Evolutionary conservation across 2,888 invertebrate genomes (phyloP), one percentile per base, ranked within the genome.

Genomic region (Mamestra brassicae): DNA sequence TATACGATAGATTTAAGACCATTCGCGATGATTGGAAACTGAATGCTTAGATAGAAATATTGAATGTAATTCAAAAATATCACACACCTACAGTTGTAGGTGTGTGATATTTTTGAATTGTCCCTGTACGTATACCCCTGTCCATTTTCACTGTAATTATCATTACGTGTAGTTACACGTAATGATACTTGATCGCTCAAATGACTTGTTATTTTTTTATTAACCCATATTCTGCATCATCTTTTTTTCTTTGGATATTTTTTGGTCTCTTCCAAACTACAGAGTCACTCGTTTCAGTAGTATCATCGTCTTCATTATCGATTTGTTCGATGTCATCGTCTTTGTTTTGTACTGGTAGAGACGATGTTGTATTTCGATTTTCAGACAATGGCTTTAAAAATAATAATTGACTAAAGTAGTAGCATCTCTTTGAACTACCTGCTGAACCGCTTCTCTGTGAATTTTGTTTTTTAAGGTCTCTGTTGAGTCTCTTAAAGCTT

Each of bases 21-120:
- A 85, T 85, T 76, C 78, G 74, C 71, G 79, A 76, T 83, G 83
- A 83, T 81, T 81, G 67, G 81, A 83, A 83, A 83, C 77, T 83
- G 77, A 84, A 84, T 79, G 78, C 78, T 83, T 80, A 83, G 72
- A 84, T 84, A 84, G 74, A 83, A 79, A 83, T 84, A n/a, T n/a
- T n/a, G n/a, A n/a, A n/a, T n/a, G n/a, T n/a, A n/a, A n/a, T n/a
- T n/a, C n/a, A n/a, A n/a, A n/a, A n/a, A n/a, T n/a, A n/a, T n/a
- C n/a, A n/a, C n/a, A n/a, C n/a, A n/a, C n/a, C n/a, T n/a, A n/a
- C n/a, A n/a, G n/a, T n/a, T n/a, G n/a, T n/a, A n/a, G n/a, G n/a
- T n/a, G n/a, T n/a, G n/a, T n/a, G n/a, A n/a, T n/a, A n/a, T n/a
- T n/a, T n/a, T n/a, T n/a, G n/a, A n/a, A n/a, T n/a, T n/a, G n/a